These are phyloP conservation scores for Epinephelus awoara DNA, from an alignment of 2,797 vertebrate genomes.

Conservation along the genomic window DNA sequence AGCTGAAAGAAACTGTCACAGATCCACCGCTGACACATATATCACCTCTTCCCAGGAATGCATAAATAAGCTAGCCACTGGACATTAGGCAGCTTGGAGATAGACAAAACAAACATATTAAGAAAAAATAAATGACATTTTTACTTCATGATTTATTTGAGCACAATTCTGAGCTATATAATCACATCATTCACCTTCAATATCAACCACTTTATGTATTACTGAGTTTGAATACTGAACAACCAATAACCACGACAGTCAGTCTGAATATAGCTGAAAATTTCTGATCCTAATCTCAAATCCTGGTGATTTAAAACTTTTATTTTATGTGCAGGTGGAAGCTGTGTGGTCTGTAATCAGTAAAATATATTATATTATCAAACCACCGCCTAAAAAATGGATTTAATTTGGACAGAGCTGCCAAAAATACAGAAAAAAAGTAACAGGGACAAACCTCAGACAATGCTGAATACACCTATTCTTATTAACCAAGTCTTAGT, in stretches of 20 bases:
- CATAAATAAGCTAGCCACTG: conserved; percentile 59
- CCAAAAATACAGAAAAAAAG: conserved; percentile 12
- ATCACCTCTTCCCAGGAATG: conserved; percentile 67
- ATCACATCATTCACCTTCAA: conserved; percentile 6
- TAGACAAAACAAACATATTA: conserved; percentile 55
- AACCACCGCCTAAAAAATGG: neutral
- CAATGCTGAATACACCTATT: neutral
- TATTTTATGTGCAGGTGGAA: neutral
- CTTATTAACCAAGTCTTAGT: no score
- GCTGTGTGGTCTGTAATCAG: neutral
- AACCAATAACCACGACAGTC: neutral
- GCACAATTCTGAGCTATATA: conserved; percentile 11
- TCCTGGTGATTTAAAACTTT: neutral
- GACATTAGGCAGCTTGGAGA: conserved; percentile 41
- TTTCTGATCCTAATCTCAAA: neutral
- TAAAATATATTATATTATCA: neutral
- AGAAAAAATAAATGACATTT: conserved; percentile 47
- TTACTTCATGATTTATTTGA: conserved; percentile 29
- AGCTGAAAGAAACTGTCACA: conserved; percentile 72
- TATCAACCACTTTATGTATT: neutral
- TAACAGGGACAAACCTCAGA: neutral
- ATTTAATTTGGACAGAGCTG: neutral
- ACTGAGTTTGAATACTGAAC: conserved; percentile 20
- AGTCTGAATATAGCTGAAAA: neutral
- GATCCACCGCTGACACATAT: conserved; percentile 70